phyloP scores from a whole-genome alignment of 2,797 vertebrate species.

The Microctenopoma lineatum region DNA sequence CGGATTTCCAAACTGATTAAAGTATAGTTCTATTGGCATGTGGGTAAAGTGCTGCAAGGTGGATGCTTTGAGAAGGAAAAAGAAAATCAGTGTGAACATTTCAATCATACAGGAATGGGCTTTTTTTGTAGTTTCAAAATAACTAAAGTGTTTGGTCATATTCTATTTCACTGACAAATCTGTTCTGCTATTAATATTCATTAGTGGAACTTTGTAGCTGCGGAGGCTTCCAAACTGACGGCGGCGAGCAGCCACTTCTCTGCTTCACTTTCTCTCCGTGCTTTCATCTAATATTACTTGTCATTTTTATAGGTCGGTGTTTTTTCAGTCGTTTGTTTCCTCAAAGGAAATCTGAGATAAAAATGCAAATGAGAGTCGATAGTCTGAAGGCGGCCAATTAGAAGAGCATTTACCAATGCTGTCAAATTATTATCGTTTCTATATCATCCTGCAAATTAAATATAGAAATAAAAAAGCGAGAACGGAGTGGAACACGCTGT shows the following conservation, averaged over 20 bases:
- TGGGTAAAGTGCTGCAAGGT: background rate
- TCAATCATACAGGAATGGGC: background rate
- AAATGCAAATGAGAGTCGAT: constrained; percentile 40
- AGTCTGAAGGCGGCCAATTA: constrained; percentile 4
- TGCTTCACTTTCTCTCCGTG: constrained; percentile 21
- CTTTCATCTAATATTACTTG: constrained; percentile 56
- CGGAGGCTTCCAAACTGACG: constrained; percentile 40
- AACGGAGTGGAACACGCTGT: background rate
- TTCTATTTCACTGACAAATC: constrained; percentile 28
- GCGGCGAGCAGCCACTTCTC: constrained; percentile 14
- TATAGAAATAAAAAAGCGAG: background rate
- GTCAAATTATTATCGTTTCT: background rate
- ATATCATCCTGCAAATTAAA: constrained; percentile 3
- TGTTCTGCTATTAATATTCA: constrained; percentile 63
- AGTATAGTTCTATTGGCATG: background rate
- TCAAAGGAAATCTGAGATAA: constrained; percentile 49
- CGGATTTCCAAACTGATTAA: background rate
- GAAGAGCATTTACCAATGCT: constrained; percentile 24
- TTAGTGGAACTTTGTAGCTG: constrained; percentile 51
- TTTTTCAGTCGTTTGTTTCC: constrained; percentile 22
- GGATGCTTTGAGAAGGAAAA: constrained; percentile 10
- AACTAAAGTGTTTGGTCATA: constrained; percentile 19
- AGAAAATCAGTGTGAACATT: background rate
- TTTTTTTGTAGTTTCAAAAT: constrained; percentile 11
- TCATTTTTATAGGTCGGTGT: constrained; percentile 38